Percentiles rank a stretch among this genome's conserved stretches.
Evolutionary conservation across 2,797 vertebrate genomes (phyloP).

Genomic region (Danionella dracula): DNA sequence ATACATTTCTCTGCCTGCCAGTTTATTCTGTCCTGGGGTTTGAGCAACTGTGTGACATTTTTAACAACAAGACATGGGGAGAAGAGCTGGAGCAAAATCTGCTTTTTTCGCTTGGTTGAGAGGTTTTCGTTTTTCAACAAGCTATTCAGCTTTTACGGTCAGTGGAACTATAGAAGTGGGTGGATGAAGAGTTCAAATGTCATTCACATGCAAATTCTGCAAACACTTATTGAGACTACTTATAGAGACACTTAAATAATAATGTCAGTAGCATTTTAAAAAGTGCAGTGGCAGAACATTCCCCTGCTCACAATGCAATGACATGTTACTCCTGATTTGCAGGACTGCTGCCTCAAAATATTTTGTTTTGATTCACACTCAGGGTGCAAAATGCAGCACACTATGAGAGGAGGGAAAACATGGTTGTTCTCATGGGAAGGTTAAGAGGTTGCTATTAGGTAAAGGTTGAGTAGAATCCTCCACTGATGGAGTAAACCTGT

Average conservation of each 20-base stretch:
- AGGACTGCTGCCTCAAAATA: slow-evolving; percentile 14
- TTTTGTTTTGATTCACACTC: slow-evolving; percentile 38
- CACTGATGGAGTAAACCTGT: neutral
- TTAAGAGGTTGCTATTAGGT: neutral
- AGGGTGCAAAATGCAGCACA: slow-evolving; percentile 36
- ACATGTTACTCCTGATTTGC: slow-evolving; percentile 28
- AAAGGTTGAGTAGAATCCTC: neutral
- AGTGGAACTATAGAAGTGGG: neutral
- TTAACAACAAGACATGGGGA: slow-evolving; percentile 19
- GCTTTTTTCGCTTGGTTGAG: slow-evolving; percentile 39
- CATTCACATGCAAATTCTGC: neutral
- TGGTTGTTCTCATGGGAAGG: slow-evolving; percentile 29
- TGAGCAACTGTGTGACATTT: slow-evolving; percentile 27
- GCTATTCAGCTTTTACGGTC: slow-evolving; percentile 20
- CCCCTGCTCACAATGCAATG: slow-evolving; percentile 28
- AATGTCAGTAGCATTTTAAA: neutral
- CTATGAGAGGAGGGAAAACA: neutral
- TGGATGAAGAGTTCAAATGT: neutral
- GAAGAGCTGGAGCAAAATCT: slow-evolving; percentile 1
- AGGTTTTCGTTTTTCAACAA: slow-evolving; percentile 23
- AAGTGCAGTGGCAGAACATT: too few species aligned
- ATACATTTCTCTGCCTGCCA: neutral
- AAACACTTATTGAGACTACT: neutral
- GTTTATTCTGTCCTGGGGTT: slow-evolving; percentile 9
- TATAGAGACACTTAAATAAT: neutral